Evolutionary conservation across 1,140 invertebrate genomes (phyloP).

Genomic region (Pseudobourletiella spinata): DNA sequence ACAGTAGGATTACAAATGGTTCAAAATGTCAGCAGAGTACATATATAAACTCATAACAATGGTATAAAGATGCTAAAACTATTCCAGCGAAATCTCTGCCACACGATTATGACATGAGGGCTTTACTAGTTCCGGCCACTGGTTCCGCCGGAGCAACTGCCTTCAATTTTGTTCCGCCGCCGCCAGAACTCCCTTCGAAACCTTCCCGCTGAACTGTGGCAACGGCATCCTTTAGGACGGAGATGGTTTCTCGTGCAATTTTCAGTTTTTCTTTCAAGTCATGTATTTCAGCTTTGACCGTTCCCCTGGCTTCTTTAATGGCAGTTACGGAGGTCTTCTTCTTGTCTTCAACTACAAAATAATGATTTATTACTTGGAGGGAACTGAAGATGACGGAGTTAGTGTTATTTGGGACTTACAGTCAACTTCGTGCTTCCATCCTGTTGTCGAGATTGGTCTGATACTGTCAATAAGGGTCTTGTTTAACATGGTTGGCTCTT

Average conservation of each 20-base stretch:
- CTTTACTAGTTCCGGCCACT: background rate
- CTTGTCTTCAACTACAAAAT: conserved; percentile 75
- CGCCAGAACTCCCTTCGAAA: background rate
- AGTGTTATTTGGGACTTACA: conserved; percentile 67
- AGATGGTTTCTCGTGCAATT: conserved; percentile 77
- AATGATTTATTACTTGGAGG: conserved; percentile 7
- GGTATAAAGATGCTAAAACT: too few relatives aligned
- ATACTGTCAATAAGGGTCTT: conserved; percentile 72
- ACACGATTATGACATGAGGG: background rate
- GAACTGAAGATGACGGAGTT: background rate
- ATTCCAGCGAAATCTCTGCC: too few relatives aligned
- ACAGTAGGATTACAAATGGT: too few relatives aligned
- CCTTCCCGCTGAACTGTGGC: conserved; percentile 47
- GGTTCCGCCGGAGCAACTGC: background rate
- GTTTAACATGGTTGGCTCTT: conserved; percentile 87
- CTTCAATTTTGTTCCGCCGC: background rate
- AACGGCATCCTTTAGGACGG: conserved; percentile 79
- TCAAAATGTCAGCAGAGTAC: too few relatives aligned
- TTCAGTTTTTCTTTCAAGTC: conserved; percentile 82
- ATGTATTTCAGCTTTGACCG: conserved; percentile 71
- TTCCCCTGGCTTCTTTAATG: conserved; percentile 69
- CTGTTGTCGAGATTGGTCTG: conserved; percentile 60
- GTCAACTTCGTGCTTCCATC: conserved; percentile 80
- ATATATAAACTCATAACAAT: too few relatives aligned
- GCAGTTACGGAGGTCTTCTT: conserved; percentile 70